phyloP scores from a whole-genome alignment of 2,113 vertebrate genomes.

The Menura novaehollandiae region DNA sequence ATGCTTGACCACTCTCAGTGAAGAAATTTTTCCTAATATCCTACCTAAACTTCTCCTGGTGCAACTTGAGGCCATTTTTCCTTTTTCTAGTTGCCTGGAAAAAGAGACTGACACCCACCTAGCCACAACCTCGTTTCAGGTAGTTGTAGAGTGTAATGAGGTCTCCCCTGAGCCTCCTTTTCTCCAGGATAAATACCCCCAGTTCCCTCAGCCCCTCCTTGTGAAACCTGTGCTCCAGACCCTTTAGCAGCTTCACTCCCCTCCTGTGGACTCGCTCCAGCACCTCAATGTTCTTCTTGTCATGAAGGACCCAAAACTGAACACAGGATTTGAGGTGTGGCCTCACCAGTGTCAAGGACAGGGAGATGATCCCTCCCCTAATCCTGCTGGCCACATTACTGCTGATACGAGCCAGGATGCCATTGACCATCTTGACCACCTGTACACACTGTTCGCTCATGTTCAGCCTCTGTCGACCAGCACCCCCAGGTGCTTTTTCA shows the following conservation, averaged over 20 bases:
- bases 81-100: neutral
- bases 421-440: neutral
- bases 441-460: too few species aligned
- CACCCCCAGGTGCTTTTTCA: neutral
- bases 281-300: neutral
- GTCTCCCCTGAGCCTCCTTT: neutral
- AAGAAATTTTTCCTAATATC: neutral
- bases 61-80: neutral
- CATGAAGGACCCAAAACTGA: neutral
- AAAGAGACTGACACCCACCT: neutral
- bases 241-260: neutral
- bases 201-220: too few species aligned
- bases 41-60: too few species aligned
- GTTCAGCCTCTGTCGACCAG: neutral
- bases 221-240: neutral
- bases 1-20: neutral
- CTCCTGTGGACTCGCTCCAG: neutral
- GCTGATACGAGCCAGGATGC: neutral
- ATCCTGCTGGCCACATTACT: neutral
- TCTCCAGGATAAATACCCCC: neutral
- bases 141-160: neutral
- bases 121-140: neutral
- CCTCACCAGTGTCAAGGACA: neutral
- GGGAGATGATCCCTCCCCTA: too few species aligned
- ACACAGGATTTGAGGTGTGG: neutral